A percentile compares a stretch with the other conserved stretches of the same genome.
These are phyloP conservation scores for Opisthograptis luteolata DNA, from an alignment of 2,888 invertebrate genomes.

Conservation along the genomic window DNA sequence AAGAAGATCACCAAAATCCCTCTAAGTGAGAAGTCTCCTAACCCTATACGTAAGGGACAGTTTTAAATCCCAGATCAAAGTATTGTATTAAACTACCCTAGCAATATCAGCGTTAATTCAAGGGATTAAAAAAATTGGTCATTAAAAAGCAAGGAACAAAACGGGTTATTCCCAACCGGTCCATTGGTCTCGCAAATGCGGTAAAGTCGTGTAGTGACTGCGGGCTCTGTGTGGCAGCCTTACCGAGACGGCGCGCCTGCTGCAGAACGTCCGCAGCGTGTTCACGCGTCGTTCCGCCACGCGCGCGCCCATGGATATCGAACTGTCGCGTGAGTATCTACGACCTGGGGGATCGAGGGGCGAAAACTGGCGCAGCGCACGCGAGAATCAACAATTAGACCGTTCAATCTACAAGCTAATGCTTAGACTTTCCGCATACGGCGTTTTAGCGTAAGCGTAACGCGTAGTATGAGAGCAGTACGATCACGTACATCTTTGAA, in stretches of 20 bases:
- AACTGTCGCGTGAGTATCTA: conserved; percentile 95
- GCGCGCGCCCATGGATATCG: conserved; percentile 93
- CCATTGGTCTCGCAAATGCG: conserved; percentile 18
- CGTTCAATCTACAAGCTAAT: too few relatives aligned
- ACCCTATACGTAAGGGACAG: too few relatives aligned
- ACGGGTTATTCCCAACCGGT: conserved; percentile 21
- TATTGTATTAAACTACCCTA: too few relatives aligned
- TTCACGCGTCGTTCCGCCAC: conserved; percentile 92
- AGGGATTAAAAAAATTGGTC: too few relatives aligned
- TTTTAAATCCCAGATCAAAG: too few relatives aligned
- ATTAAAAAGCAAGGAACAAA: neutral
- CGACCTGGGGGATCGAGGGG: neutral
- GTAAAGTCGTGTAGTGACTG: conserved; percentile 61
- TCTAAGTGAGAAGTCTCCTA: too few relatives aligned
- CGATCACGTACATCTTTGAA: too few relatives aligned
- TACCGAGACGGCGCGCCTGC: conserved; percentile 98
- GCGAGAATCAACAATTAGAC: neutral
- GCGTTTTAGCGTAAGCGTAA: too few relatives aligned
- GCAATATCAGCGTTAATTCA: too few relatives aligned
- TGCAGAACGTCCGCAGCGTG: conserved; percentile 97
- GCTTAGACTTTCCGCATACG: too few relatives aligned
- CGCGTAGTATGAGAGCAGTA: too few relatives aligned
- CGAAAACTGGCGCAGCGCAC: neutral
- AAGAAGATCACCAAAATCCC: too few relatives aligned
- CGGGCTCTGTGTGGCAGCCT: conserved; percentile 88